Conservation (phyloP, 2,113 vertebrate genomes). For the Otolemur garnettii region DNA sequence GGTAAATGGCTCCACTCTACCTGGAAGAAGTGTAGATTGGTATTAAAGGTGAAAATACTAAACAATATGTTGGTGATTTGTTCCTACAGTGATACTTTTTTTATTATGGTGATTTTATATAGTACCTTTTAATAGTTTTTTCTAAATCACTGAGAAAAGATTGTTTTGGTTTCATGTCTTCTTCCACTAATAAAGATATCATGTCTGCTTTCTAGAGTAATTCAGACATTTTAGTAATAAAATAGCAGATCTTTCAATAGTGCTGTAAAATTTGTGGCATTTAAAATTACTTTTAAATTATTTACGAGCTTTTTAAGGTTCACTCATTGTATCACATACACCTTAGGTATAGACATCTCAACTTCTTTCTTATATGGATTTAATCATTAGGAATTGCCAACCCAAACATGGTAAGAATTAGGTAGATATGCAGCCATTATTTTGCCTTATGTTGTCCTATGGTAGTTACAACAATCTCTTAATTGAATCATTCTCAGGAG, state of each 20-base stretch:
- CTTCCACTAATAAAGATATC: not conserved
- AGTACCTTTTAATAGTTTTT: constrained; percentile 17
- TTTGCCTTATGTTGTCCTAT: not conserved
- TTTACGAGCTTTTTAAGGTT: not conserved
- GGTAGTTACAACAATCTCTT: not conserved
- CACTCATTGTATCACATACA: not conserved
- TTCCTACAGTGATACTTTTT: not conserved
- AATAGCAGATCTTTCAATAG: not conserved
- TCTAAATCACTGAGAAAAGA: not conserved
- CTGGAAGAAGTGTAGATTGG: constrained; percentile 49
- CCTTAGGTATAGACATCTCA: not conserved
- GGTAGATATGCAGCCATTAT: too few relatives aligned
- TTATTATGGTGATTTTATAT: constrained; percentile 44
- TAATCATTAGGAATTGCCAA: not conserved
- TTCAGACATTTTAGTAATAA: not conserved
- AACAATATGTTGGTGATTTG: not conserved
- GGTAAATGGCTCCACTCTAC: constrained; percentile 63
- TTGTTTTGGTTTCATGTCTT: not conserved
- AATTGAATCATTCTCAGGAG: not conserved
- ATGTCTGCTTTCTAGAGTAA: not conserved
- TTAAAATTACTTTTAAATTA: not conserved
- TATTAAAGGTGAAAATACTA: constrained; percentile 30
- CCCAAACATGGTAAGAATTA: not conserved
- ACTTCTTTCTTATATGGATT: not conserved
- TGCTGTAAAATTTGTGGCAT: not conserved